Evolutionary conservation across 1,140 invertebrate species (phyloP).

Genomic region (Gonatopus flavifemur): DNA sequence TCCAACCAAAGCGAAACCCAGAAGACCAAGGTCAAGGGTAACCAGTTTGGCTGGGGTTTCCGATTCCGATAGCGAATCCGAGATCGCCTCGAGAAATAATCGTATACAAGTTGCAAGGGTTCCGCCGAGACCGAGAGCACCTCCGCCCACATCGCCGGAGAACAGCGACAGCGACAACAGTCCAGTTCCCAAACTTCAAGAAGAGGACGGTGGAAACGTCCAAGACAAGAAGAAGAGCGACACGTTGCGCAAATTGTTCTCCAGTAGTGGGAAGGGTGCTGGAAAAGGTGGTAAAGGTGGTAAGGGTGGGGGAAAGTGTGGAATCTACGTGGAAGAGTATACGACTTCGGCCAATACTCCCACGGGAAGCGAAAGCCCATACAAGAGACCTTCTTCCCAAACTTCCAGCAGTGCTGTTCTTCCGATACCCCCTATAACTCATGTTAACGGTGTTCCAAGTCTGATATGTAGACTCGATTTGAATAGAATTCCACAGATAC

Average conservation of each 20-base stretch:
- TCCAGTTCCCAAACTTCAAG: conserved; percentile 59
- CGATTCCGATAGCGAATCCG: conserved; percentile 51
- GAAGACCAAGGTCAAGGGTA: conserved; percentile 41
- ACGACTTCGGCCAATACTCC: conserved; percentile 47
- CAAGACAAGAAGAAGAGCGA: conserved; percentile 74
- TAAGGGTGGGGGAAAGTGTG: conserved; percentile 63
- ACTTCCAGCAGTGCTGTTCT: conserved; percentile 23
- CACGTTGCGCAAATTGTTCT: conserved; percentile 69
- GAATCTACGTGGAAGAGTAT: conserved; percentile 53
- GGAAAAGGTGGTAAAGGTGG: conserved; percentile 65
- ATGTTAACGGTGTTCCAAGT: conserved; percentile 44
- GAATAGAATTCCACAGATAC: conserved; percentile 41
- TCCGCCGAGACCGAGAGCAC: conserved; percentile 46
- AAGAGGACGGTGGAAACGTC: conserved; percentile 59
- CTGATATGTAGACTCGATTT: conserved; percentile 55
- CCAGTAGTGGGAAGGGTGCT: conserved; percentile 57
- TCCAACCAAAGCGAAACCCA: conserved; percentile 41
- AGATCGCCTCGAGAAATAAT: conserved; percentile 37
- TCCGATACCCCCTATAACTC: conserved; percentile 31
- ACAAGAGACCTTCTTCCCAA: conserved; percentile 49
- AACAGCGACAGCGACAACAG: conserved; percentile 54
- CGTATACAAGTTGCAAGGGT: conserved; percentile 42
- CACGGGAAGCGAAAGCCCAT: conserved; percentile 52
- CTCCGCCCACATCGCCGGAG: conserved; percentile 43
- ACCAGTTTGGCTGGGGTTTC: conserved; percentile 39